Evolutionary conservation across 2,888 invertebrate genomes (phyloP), one percentile per base, ranked within the genome.

Genomic region (Ophion costatus): DNA sequence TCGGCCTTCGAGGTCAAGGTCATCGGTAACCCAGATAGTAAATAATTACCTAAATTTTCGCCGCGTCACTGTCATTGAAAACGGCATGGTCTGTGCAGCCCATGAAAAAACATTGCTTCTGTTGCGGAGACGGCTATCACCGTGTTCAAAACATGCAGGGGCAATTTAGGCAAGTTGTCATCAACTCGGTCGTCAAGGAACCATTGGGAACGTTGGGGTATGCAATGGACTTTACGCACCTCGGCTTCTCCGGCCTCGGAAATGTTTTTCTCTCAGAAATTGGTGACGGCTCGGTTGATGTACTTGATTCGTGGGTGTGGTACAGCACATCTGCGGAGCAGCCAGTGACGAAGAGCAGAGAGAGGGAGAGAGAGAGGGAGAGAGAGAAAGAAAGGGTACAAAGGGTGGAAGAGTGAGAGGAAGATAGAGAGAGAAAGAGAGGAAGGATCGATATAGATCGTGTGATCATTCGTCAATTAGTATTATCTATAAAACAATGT

Each of bases 221-320:
- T 38, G 29, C 20, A 33, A 33, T 22, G 63, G 17, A 24, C 10
- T 76, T 51, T 42, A 42, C 87, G 87, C 87, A 93, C 93, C 92
- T 93, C 89, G 91, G 91, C 87, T 93, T 93, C 87, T 92, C 93
- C 90, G 91, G 89, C 89, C 93, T 93, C 88, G 93, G 93, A 88
- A 93, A 93, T 75, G 93, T 92, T 92, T 93, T 93, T 91, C 93
- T 92, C 92, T 94, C 94, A 94, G 94, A 94, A 94, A 94, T 94
- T 94, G 93, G 94, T 94, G 94, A 94, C 94, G 93, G 94, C 94
- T 94, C 94, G 92, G 94, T 94, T 94, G 94, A 94, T 93, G 94
- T 94, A 94, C 94, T 94, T 94, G 94, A 94, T 93, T 94, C 94
- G 93, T 93, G 94, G 91, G 92, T 93, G 94, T 93, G 94, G 93